Percentiles rank a stretch among this genome's conserved stretches.
Conservation (phyloP, 2,888 invertebrate species). For the Acrobasis consociella region DNA sequence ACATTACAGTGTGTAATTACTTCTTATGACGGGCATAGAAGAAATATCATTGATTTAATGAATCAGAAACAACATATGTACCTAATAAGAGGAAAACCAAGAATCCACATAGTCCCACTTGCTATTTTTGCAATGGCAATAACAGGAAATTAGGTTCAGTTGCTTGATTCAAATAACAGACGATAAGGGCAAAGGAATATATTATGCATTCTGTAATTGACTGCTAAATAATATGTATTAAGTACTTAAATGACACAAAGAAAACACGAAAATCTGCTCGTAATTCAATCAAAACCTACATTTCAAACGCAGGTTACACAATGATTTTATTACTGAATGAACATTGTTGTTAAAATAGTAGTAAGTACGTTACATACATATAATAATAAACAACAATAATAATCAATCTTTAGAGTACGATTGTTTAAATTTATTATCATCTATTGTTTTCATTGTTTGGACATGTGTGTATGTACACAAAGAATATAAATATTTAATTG, state of each 20-base stretch:
- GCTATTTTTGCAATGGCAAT: constrained; percentile 3
- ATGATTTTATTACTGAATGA: too few species aligned
- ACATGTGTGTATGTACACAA: constrained; percentile 11
- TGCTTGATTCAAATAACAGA: not conserved
- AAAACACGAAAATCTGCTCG: too few species aligned
- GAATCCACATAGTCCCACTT: not conserved
- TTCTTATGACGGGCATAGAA: constrained; percentile 13
- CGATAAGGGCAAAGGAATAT: not conserved
- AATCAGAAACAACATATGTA: constrained; percentile 5
- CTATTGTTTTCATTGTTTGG: constrained; percentile 20
- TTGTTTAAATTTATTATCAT: constrained; percentile 16
- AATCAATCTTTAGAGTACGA: not conserved
- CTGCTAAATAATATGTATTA: too few species aligned
- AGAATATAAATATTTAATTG: constrained; percentile 19
- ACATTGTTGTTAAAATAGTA: too few species aligned
- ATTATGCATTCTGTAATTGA: too few species aligned
- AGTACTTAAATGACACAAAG: too few species aligned
- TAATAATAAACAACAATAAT: not conserved
- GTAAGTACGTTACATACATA: not conserved
- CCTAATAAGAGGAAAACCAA: constrained; percentile 16
- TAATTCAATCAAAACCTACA: too few species aligned
- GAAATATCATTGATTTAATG: constrained; percentile 6
- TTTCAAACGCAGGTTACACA: too few species aligned
- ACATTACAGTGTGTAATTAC: constrained; percentile 9
- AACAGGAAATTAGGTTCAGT: constrained; percentile 9